Evolutionary conservation across 2,113 vertebrate species (phyloP), one percentile per base, ranked within the genome.

Genomic region (Triplophysa rosa): DNA sequence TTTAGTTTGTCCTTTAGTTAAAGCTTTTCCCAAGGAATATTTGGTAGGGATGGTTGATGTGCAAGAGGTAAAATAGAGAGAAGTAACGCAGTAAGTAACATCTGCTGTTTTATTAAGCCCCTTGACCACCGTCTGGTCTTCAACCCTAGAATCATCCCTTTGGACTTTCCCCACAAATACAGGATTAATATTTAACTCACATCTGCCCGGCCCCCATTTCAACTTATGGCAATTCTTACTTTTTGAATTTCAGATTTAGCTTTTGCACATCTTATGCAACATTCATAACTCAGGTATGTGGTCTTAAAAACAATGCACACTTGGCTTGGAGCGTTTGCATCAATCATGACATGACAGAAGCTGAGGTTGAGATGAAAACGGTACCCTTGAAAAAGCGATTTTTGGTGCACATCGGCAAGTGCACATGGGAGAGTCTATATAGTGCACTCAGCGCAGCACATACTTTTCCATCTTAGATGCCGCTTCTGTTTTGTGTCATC

Each of bases 271-370:
- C 64, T 23, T 84, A 91, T 90, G 87, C 91, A 91, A 90, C 88
- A 90, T 91, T 92, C 89, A 90, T 89, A 89, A 87, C 86, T 83
- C 87, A 86, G 85, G 89, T 89, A 90, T 89, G 87, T 84, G 85
- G 90, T 87, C 87, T 89, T 83, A 81, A 87, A 87, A 89, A 91
- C 89, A 89, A 89, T 81, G 83, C 89, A 86, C 70, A 82, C 78
- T 87, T 81, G 82, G 83, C 84, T 88, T 66, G 2, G 42, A 87
- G 84, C 79, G 67, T 79, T 65, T 73, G 79, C 87, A 86, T 90
- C 90, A 87, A 85, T 90, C 91, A 89, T 63, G 47, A 79, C 68
- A 78, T 26, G n/a, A 54, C 77, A 78, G 85, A 77, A 89, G 63
- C 84, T 82, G 81, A 84, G 81, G 85, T 80, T 82, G 79, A 89